These are phyloP conservation scores for Camponotus vicinus DNA, from an alignment of 1,140 invertebrate genomes.

Conservation along the genomic window DNA sequence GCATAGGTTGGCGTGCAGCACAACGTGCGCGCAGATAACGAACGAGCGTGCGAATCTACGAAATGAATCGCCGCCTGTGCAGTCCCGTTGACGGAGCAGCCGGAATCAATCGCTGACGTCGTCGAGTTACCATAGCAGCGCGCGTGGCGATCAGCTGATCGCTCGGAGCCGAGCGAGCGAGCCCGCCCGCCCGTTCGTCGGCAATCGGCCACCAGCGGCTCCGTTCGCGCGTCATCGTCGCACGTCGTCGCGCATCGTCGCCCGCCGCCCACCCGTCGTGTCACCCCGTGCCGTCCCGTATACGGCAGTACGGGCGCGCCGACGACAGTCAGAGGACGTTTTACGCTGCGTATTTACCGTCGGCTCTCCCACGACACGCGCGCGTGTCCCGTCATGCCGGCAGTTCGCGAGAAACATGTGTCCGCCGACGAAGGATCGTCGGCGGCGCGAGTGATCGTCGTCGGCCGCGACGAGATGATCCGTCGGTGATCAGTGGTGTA, in stretches of 20 bases:
- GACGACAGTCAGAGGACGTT: conserved; percentile 38
- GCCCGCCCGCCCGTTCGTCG: conserved; percentile 63
- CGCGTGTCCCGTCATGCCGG: conserved; percentile 31
- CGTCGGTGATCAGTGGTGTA: conserved; percentile 4
- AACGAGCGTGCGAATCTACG: conserved; percentile 2
- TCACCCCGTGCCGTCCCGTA: conserved; percentile 9
- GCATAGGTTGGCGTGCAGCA: not conserved
- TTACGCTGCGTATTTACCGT: not conserved
- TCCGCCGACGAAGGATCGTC: not conserved
- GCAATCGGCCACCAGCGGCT: conserved; percentile 55
- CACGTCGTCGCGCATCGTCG: conserved; percentile 41
- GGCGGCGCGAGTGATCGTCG: not conserved
- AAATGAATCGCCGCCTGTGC: conserved; percentile 60
- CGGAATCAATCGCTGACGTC: conserved; percentile 55
- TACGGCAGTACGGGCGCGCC: conserved; percentile 32
- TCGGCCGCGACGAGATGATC: conserved; percentile 28
- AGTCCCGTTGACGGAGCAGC: conserved; percentile 30
- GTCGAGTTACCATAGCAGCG: conserved; percentile 76
- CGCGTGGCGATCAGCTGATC: conserved; percentile 85
- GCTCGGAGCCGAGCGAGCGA: conserved; percentile 36
- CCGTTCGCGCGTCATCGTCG: conserved; percentile 37
- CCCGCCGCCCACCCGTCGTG: conserved; percentile 32
- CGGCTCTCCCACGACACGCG: not conserved
- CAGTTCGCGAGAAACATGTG: conserved; percentile 21
- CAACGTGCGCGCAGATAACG: not conserved